Base-by-base conservation (phyloP, 2,888 invertebrate species). In the Drosophila flavopinicola region DNA sequence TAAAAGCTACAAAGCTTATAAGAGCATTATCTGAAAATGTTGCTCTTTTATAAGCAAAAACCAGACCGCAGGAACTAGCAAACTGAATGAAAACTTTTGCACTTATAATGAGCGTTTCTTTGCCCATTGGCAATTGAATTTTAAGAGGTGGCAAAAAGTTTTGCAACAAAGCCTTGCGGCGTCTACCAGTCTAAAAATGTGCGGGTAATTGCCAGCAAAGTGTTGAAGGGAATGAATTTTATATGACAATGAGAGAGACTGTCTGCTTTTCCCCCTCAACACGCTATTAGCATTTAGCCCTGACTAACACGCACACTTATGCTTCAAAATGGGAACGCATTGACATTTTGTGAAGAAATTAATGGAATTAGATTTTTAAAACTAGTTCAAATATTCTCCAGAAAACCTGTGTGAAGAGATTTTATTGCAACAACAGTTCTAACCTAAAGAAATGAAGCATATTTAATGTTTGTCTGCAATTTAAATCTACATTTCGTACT, bases 141-240 rank as follows among this genome's bases (percentile, higher is more conserved):
- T 57, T 41, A 57, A 42, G 57, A 58, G 27, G 57, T 41, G 58
- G 35, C 42, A 58, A 58, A 37, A 58, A 58, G 58, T 58, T 58
- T 44, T 13, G 27, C 29, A 29, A 29, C n/a, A 11, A 37, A 2
- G 35, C n/a, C 58, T 58, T 0, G 27, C 9, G 58, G 58, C 58
- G 9, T 6, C 27, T 49, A 27, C 11, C 20, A 11, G 38, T 17
- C 23, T 5, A 9, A 9, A 20, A 58, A 42, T n/a, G 57, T 58
- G 57, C 15, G 11, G 27, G 6, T 23, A 24, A 35, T 35, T 58
- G 17, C 7, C 6, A 10, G 13, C 3, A 41, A 41, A 37, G n/a
- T 25, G 42, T 9, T 58, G 29, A 42, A 17, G 17, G 24, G 13
- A 29, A 30, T 30, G 42, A 37, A 37, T 58, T 44, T 25, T 24